Evolutionary conservation across 1,140 invertebrate species (phyloP).

Genomic region (Zaprionus taronus): DNA sequence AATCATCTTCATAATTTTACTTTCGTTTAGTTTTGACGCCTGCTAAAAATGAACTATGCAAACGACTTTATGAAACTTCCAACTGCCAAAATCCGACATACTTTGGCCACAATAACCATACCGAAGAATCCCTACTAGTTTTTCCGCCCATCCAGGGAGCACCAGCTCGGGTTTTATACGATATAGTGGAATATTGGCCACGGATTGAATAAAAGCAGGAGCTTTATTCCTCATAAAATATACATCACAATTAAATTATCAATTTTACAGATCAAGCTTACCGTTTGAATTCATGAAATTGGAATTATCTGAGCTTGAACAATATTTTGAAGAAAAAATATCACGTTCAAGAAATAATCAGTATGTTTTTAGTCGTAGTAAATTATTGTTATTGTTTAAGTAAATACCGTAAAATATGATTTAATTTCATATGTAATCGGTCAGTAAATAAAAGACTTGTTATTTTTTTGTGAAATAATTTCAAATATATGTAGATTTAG

Average conservation of each 20-base stretch:
- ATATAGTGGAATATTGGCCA: slow-evolving; percentile 93
- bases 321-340: too few relatives aligned
- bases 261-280: too few relatives aligned
- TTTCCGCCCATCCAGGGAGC: slow-evolving; percentile 86
- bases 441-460: not conserved
- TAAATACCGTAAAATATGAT: too few relatives aligned
- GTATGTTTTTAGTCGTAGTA: too few relatives aligned
- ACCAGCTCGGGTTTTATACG: slow-evolving; percentile 88
- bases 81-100: slow-evolving; percentile 90
- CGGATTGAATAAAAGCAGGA: slow-evolving; percentile 94
- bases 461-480: slow-evolving; percentile 63
- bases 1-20: not conserved
- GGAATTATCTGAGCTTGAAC: too few relatives aligned
- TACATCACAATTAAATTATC: too few relatives aligned
- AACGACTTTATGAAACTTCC: slow-evolving; percentile 87
- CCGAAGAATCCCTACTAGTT: slow-evolving; percentile 86
- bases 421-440: too few relatives aligned
- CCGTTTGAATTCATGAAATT: too few relatives aligned
- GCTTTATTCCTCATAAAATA: slow-evolving; percentile 62
- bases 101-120: slow-evolving; percentile 84
- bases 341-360: too few relatives aligned
- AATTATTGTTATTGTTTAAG: not conserved
- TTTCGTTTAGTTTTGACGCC: slow-evolving; percentile 86
- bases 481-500: slow-evolving; percentile 78
- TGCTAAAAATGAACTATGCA: slow-evolving; percentile 86